Conservation (phyloP, 2,113 vertebrate species). For the Todiramphus chloris region DNA sequence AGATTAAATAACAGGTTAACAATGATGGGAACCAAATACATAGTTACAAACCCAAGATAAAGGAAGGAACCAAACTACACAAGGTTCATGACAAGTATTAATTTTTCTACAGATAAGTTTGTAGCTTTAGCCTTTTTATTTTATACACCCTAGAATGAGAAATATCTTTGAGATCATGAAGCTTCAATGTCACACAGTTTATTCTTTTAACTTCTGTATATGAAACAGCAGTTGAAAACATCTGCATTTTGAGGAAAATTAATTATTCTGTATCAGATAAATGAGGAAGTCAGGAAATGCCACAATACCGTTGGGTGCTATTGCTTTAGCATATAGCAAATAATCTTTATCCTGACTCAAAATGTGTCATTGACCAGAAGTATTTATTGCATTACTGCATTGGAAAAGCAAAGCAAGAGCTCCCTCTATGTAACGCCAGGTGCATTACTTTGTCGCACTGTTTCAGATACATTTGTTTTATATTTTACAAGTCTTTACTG, state of each 20-base stretch:
- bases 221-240: not conserved
- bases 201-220: not conserved
- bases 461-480: not conserved
- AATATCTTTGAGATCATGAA: not conserved
- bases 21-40: conserved; percentile 47
- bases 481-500: not conserved
- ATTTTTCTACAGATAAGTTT: not conserved
- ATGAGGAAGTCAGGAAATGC: not conserved
- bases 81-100: not conserved
- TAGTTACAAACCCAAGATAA: not conserved
- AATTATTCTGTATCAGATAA: not conserved
- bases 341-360: not conserved
- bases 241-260: not conserved
- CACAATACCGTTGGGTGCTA: not conserved
- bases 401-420: conserved; percentile 65
- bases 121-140: not conserved
- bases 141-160: not conserved
- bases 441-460: not conserved
- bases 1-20: conserved; percentile 41
- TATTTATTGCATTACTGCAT: not conserved
- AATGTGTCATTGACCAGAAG: not conserved
- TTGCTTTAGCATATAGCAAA: not conserved
- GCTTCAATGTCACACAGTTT: not conserved
- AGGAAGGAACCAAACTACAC: not conserved
- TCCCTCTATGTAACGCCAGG: conserved; percentile 53